A percentile compares a stretch with the other conserved stretches of the same genome.
Evolutionary conservation across 2,888 invertebrate species (phyloP).

Genomic region (Hyppa rectilinea): DNA sequence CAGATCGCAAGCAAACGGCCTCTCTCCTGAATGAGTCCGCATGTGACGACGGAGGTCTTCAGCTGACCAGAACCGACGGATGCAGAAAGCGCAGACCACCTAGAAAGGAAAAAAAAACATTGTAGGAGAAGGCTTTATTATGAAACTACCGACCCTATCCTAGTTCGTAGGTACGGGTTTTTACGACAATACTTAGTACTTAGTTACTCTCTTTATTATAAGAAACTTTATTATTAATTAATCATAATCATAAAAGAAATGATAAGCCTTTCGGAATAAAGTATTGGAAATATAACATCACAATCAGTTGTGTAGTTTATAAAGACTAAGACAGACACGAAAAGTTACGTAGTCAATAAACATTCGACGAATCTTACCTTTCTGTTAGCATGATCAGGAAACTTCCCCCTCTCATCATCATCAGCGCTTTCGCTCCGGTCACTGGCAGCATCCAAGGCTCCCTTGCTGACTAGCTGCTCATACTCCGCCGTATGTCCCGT

Average conservation of each 20-base stretch:
- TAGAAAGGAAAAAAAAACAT: slow-evolving; percentile 70
- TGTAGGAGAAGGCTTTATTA: not conserved
- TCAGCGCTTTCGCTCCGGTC: slow-evolving; percentile 92
- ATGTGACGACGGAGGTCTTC: slow-evolving; percentile 98
- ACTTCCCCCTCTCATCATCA: slow-evolving; percentile 94
- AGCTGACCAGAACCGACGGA: slow-evolving; percentile 98
- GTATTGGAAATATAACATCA: not conserved
- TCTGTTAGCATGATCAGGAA: slow-evolving; percentile 96
- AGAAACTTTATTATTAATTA: not conserved
- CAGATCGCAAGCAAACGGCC: slow-evolving; percentile 97
- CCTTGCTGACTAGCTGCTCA: slow-evolving; percentile 95
- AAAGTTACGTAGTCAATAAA: not conserved
- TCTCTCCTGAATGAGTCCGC: slow-evolving; percentile 97
- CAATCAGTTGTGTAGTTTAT: not conserved
- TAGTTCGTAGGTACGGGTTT: too few relatives aligned
- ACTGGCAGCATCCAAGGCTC: slow-evolving; percentile 91
- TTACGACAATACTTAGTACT: too few relatives aligned
- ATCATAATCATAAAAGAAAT: not conserved
- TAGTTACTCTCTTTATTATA: not conserved
- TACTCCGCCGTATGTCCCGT: slow-evolving; percentile 94
- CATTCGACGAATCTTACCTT: slow-evolving; percentile 91
- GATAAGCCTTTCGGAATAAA: not conserved
- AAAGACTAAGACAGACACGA: not conserved
- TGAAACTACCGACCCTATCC: not conserved
- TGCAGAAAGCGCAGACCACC: slow-evolving; percentile 97